Evolutionary conservation across 2,888 invertebrate genomes (phyloP).

Genomic region (Drosophila limbata): DNA sequence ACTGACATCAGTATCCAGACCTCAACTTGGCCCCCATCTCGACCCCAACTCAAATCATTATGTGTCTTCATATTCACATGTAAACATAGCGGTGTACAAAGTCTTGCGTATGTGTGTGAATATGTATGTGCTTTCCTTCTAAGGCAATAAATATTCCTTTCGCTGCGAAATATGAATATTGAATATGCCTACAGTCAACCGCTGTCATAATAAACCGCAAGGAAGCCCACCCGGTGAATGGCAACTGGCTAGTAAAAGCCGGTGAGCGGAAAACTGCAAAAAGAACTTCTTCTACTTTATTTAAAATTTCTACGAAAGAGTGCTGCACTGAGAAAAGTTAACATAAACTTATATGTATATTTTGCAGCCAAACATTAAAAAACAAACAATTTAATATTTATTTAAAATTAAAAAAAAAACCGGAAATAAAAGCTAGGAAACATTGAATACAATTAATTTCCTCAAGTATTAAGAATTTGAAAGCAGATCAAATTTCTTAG

Average conservation of each 20-base stretch:
- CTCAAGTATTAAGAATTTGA: too few species aligned
- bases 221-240: slow-evolving; percentile 33
- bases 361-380: neutral
- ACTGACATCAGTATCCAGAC: neutral
- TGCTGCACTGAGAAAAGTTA: slow-evolving; percentile 38
- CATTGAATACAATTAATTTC: too few species aligned
- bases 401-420: too few species aligned
- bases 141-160: slow-evolving; percentile 74
- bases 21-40: slow-evolving; percentile 4
- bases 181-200: slow-evolving; percentile 62
- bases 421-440: too few species aligned
- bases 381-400: too few species aligned
- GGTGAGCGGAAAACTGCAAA: slow-evolving; percentile 57
- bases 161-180: slow-evolving; percentile 75
- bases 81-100: slow-evolving; percentile 20
- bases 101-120: slow-evolving; percentile 20
- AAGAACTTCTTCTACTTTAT: slow-evolving; percentile 48
- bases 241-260: slow-evolving; percentile 38
- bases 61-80: slow-evolving; percentile 47
- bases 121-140: slow-evolving; percentile 22
- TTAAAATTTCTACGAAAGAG: slow-evolving; percentile 45
- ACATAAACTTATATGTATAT: neutral
- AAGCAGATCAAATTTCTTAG: too few species aligned
- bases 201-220: slow-evolving; percentile 63
- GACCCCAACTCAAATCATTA: slow-evolving; percentile 31